Evolutionary conservation across 2,888 invertebrate genomes (phyloP), one percentile per base, ranked within the genome.

Genomic region (Drosophila affinis): DNA sequence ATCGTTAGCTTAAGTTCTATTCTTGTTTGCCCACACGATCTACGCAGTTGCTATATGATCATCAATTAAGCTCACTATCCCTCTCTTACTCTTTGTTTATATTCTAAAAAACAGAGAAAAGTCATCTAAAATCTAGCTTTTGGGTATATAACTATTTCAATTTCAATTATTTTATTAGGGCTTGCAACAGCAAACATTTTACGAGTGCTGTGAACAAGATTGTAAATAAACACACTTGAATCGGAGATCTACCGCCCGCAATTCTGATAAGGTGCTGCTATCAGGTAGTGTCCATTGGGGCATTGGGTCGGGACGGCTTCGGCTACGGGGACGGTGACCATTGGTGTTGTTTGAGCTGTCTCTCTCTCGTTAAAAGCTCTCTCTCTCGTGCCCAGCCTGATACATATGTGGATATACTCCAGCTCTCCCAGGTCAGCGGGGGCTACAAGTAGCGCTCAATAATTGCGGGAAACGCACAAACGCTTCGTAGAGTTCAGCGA

Each of bases 401-500:
- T 3, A 21, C 3, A 24, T 2, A 18, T 6, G n/a, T 34, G 10
- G 51, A 51, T 48, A 27, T 29, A 3, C 5, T 29, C 29, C 29
- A 29, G 46, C 9, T 32, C 29, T 29, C 9, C 9, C 29, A 29
- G n/a, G n/a, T 29, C 29, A 9, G 17, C 44, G 9, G 12, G 24
- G 18, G 17, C 65, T 55, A 73, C 46, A 65, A 59, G 46, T 54
- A 59, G 51, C 39, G 51, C 67, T 24, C 51, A 65, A 17, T 64
- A 24, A 17, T 2, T 27, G 6, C 2, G 39, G 3, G 7, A 9
- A 12, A 12, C 17, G 10, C 44, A 29, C 60, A 72, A 58, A 74
- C 48, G 24, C 54, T 39, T 3, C 0, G 9, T 47, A 12, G 44
- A 54, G n/a, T n/a, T 74, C 51, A 18, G 9, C 2, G 54, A 54